phyloP scores from a whole-genome alignment of 1,140 invertebrate genomes.

The Anastatus disparis region DNA sequence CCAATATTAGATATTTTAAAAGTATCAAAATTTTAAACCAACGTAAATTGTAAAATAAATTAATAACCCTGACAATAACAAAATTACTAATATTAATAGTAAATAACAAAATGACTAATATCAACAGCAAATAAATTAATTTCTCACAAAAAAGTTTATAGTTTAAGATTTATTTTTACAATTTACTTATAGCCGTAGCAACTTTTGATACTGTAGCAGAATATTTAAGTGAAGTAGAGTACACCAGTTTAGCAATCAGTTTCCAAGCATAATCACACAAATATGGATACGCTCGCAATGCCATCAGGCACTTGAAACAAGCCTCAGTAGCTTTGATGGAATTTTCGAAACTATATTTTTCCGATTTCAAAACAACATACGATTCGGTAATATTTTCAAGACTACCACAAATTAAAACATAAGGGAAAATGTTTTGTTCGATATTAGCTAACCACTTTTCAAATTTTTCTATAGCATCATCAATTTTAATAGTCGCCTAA shows the following conservation, averaged over 20 bases:
- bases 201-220: not conserved
- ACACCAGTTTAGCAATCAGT: not conserved
- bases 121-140: no score
- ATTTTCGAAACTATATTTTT: conserved; percentile 7
- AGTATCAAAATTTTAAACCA: no score
- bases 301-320: conserved; percentile 27
- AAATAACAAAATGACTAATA: no score
- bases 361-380: conserved; percentile 26
- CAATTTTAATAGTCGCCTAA: not conserved
- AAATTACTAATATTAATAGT: no score
- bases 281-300: not conserved
- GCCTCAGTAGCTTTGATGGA: conserved; percentile 24
- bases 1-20: conserved; percentile 32
- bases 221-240: not conserved
- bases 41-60: not conserved
- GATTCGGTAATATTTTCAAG: conserved; percentile 12
- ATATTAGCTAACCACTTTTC: not conserved
- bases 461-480: not conserved
- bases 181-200: not conserved
- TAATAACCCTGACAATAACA: no score
- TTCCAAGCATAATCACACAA: not conserved
- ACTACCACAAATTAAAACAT: not conserved
- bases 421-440: not conserved
- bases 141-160: not conserved
- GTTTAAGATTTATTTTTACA: not conserved